Conservation (phyloP, 2,797 vertebrate genomes). For the Pterois miles region DNA sequence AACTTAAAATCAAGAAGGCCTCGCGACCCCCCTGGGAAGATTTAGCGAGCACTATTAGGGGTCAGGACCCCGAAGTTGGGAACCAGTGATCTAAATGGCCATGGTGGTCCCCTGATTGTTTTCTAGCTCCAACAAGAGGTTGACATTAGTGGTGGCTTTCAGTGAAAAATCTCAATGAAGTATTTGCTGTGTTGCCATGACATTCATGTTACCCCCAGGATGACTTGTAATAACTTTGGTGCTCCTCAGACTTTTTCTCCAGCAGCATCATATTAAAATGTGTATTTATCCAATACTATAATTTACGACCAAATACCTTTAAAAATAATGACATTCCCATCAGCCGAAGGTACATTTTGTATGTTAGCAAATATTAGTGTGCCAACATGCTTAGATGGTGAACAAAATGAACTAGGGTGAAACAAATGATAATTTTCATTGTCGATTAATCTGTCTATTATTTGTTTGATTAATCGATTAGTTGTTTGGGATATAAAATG, state of each 20-base stretch:
- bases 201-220: background rate
- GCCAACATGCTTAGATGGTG: background rate
- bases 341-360: background rate
- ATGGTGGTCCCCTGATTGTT: background rate
- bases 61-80: fast-evolving
- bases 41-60: no score
- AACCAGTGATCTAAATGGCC: background rate
- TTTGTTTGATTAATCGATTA: no score
- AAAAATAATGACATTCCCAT: background rate
- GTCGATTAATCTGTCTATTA: no score
- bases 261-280: no score
- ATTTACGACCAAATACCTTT: background rate
- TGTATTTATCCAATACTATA: background rate
- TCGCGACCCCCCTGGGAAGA: no score
- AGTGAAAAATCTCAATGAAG: background rate
- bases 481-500: no score
- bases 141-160: background rate
- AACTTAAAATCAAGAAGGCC: no score
- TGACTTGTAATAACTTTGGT: background rate
- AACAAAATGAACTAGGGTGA: no score
- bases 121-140: background rate
- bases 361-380: background rate
- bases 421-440: no score
- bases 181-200: background rate
- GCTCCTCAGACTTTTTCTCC: background rate